Conservation (phyloP, 2,888 invertebrate genomes). For the Odontocolon sp. region DNA sequence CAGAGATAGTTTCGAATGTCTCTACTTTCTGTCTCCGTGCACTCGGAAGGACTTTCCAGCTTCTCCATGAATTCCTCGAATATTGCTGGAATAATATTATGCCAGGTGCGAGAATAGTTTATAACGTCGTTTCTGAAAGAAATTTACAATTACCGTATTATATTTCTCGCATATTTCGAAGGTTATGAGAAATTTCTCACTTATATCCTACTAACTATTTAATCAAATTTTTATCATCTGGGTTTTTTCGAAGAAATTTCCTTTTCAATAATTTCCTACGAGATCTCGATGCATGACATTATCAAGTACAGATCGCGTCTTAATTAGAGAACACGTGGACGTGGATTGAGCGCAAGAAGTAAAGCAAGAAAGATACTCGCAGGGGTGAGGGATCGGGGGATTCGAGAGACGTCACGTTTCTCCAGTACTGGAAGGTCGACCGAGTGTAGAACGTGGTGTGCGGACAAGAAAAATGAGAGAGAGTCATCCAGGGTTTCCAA, state of each 20-base stretch:
- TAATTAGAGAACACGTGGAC: conserved; percentile 27
- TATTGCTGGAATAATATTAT: conserved; percentile 21
- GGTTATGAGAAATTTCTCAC: too few relatives aligned
- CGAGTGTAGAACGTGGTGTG: conserved; percentile 18
- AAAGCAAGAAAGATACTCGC: conserved; percentile 5
- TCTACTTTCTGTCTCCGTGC: background rate
- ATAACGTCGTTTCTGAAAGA: background rate
- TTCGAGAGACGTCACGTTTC: conserved; percentile 34
- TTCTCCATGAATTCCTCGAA: conserved; percentile 8
- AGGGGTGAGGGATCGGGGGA: background rate
- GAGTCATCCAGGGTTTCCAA: conserved; percentile 17
- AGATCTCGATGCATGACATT: background rate
- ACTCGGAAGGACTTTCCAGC: background rate
- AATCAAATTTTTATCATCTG: too few relatives aligned
- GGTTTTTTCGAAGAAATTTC: background rate
- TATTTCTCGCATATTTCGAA: background rate
- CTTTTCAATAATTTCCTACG: background rate
- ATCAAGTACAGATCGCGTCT: background rate
- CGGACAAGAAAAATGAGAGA: conserved; percentile 44
- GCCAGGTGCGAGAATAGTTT: conserved; percentile 5
- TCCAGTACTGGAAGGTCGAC: conserved; percentile 32
- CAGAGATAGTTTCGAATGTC: conserved; percentile 12
- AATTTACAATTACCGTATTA: background rate
- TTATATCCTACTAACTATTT: too few relatives aligned
- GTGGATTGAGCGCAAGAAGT: conserved; percentile 24